Evolutionary conservation across 2,888 invertebrate species (phyloP).

Genomic region (Ommatoiulus sabulosus): DNA sequence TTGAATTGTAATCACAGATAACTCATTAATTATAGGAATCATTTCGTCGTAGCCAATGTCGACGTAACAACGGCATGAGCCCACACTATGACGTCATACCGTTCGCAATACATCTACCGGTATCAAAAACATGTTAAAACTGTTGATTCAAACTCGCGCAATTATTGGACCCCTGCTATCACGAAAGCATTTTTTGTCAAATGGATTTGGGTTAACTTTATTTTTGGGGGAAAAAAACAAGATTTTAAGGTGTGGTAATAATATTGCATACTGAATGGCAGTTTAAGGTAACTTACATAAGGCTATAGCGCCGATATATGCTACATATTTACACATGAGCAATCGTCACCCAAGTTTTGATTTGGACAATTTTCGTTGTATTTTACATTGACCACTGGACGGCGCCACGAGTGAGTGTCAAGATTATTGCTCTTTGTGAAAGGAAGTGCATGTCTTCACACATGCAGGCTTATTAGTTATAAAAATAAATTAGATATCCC

Average conservation of each 20-base stretch:
- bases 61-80: not conserved
- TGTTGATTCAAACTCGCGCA: not conserved
- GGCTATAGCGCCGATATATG: not conserved
- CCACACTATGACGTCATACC: not conserved
- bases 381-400: not conserved
- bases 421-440: not conserved
- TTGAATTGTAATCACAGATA: conserved; percentile 14
- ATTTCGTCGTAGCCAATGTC: not conserved
- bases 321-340: not conserved
- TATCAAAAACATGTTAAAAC: not conserved
- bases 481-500: conserved; percentile 16
- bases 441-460: not conserved
- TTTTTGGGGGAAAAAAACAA: not conserved
- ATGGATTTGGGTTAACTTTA: not conserved
- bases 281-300: conserved; percentile 15
- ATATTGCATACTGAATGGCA: conserved; percentile 12
- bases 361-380: not conserved
- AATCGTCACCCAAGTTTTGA: not conserved
- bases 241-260: not conserved
- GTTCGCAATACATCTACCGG: not conserved
- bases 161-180: not conserved
- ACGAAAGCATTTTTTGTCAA: not conserved
- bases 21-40: conserved; percentile 17
- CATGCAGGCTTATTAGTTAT: not conserved
- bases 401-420: not conserved